Evolutionary conservation across 2,888 invertebrate species (phyloP).

Genomic region (Perizoma affinitatum): DNA sequence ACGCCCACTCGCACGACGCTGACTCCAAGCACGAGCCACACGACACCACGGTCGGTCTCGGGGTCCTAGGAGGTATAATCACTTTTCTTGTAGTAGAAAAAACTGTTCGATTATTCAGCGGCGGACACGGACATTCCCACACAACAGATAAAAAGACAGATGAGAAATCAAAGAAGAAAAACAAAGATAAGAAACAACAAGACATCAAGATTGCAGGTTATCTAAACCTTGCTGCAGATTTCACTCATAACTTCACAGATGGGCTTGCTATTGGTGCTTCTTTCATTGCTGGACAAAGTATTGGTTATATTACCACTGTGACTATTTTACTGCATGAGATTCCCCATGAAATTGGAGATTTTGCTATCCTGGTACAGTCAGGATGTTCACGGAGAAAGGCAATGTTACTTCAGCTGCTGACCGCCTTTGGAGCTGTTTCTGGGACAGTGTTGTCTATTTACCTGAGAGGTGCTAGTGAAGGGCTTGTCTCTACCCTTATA

Average conservation of each 20-base stretch:
- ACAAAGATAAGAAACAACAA: constrained; percentile 69
- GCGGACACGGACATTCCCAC: constrained; percentile 91
- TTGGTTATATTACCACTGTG: constrained; percentile 95
- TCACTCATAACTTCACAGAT: constrained; percentile 99
- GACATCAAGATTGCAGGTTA: constrained; percentile 88
- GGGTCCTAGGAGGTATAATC: constrained; percentile 96
- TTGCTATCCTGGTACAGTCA: constrained; percentile 98
- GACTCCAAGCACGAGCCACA: constrained; percentile 82
- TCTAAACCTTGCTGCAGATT: constrained; percentile 98
- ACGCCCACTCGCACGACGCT: constrained; percentile 83
- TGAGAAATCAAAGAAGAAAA: constrained; percentile 67
- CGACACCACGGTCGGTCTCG: constrained; percentile 96
- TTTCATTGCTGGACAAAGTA: constrained; percentile 94
- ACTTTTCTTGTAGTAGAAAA: constrained; percentile 97
- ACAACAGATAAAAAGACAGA: constrained; percentile 70
- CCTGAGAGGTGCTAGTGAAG: constrained; percentile 88
- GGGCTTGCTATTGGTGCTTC: constrained; percentile 99
- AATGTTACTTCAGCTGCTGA: constrained; percentile 96
- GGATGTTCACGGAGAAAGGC: constrained; percentile 97
- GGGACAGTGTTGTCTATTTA: constrained; percentile 96
- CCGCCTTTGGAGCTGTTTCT: constrained; percentile 96
- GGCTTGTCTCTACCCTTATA: constrained; percentile 92
- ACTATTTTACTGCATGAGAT: constrained; percentile 99
- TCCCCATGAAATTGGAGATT: constrained; percentile 99
- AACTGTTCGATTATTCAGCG: constrained; percentile 93